Base-by-base conservation (phyloP, 1,140 invertebrate genomes). In the Manduca sexta region DNA sequence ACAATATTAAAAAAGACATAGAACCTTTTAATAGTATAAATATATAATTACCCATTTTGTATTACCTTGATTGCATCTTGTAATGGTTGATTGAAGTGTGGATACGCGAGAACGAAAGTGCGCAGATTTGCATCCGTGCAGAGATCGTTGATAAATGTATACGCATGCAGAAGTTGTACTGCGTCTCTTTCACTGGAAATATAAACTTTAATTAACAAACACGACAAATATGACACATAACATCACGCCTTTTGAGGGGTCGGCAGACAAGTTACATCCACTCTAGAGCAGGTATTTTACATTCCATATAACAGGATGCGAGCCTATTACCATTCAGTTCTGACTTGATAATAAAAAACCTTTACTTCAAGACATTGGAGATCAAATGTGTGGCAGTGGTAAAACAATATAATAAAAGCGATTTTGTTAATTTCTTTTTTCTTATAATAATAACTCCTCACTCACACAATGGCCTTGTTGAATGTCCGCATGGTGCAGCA, bases 91-190 rank as follows among this genome's bases (percentile, higher is more conserved):
- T 48, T 52, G 54, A 81, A 86, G 34, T 84, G 17, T n/a, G 78
- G 73, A 47, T 86, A 86, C 4, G 70, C 76, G 1, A 78, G 41
- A 5, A 87, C 78, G 45, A 72, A 73, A 4, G 56, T 59, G 10
- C 60, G 60, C 11, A 83, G 53, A 47, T 76, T 69, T 15, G 46
- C 54, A 49, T 87, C 80, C 0, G 66, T 58, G 41, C 80, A 81
- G 6, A 87, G 47, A 26, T 87, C 84, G 11, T 75, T 69, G 14
- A 86, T 60, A 29, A 87, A 78, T 5, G 76, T 76, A 53, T 83
- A 74, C 1, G 80, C 71, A 18, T 87, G 80, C 4, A 80, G 64
- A 1, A 86, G 46, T 34, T 80, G 79, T 0, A 61, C 77, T 3
- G 69, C 47, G 46, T 87, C 76, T 43, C 61, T 62, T 40, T 84